Percentiles rank a stretch among this genome's conserved stretches.
Evolutionary conservation across 2,888 invertebrate species (phyloP).

Genomic region (Abrostola triplasia): DNA sequence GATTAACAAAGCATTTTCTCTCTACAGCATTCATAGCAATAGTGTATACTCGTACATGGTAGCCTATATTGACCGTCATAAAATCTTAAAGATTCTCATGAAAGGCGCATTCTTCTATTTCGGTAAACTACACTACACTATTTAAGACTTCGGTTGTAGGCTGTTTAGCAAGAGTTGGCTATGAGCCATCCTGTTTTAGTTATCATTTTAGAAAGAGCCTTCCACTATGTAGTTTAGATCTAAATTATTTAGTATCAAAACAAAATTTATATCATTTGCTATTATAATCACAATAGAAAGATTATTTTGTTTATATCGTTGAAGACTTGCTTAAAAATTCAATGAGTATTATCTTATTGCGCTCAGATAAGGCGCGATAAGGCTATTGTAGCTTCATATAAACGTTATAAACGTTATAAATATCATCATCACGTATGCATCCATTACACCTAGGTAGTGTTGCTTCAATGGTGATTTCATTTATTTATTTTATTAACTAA

Average conservation of each 20-base stretch:
- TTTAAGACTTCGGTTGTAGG: slow-evolving; percentile 7
- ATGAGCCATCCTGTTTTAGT: slow-evolving; percentile 23
- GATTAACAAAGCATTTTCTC: background rate
- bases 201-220: slow-evolving; percentile 14
- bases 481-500: too few species aligned
- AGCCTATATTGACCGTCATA: background rate
- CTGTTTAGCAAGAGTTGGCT: slow-evolving; percentile 22
- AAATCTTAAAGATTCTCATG: background rate
- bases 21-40: background rate
- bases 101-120: slow-evolving; percentile 1
- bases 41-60: background rate
- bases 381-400: too few species aligned
- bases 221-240: slow-evolving; percentile 1
- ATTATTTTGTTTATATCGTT: too few species aligned
- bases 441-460: too few species aligned
- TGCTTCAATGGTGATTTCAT: too few species aligned
- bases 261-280: background rate
- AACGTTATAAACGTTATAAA: too few species aligned
- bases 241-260: slow-evolving; percentile 4
- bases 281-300: too few species aligned
- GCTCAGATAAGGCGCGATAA: too few species aligned
- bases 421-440: too few species aligned
- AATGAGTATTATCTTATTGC: too few species aligned
- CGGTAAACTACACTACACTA: background rate
- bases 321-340: too few species aligned